Base-by-base conservation (phyloP, 2,888 invertebrate species). In the Scaptomyza parva region DNA sequence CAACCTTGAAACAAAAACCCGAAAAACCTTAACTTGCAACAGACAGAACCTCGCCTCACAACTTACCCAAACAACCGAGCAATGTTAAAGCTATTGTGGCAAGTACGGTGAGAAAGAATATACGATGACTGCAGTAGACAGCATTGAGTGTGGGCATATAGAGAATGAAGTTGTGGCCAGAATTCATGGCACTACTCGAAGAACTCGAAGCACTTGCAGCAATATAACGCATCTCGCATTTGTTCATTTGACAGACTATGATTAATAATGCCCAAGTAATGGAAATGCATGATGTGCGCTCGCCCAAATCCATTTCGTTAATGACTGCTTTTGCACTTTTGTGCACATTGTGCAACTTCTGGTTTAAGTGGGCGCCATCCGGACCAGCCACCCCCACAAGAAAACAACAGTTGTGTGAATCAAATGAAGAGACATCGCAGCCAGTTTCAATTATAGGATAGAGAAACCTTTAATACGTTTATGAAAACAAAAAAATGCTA, bases 261-360 rank as follows among this genome's bases (percentile, higher is more conserved):
- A 64, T 45, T 48, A 58, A 80, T 64, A 81, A 44, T 57, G 54
- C 47, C 43, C 35, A 37, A 20, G 62, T 67, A 67, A 69, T 63
- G 63, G 61, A 75, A 84, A 69, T 59, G 66, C 78, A 84, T 63
- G 68, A 74, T 61, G 64, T 71, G 78, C 60, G 20, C 75, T 52
- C 45, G 9, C 41, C 60, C 48, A 72, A 72, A 63, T 75, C 66
- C 85, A 81, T 86, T 86, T 86, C 65, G 85, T 60, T 81, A 84
- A 86, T 86, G 82, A 59, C 61, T 58, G n/a, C 33, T 35, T 18
- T 24, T 11, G 48, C 22, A 47, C 40, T 45, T 14, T 12, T 11
- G 53, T n/a, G n/a, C n/a, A n/a, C n/a, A n/a, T n/a, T n/a, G n/a
- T n/a, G n/a, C n/a, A n/a, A n/a, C n/a, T n/a, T n/a, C 28, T 22